phyloP scores from a whole-genome alignment of 2,113 vertebrate genomes.

The Melanerpes formicivorus region DNA sequence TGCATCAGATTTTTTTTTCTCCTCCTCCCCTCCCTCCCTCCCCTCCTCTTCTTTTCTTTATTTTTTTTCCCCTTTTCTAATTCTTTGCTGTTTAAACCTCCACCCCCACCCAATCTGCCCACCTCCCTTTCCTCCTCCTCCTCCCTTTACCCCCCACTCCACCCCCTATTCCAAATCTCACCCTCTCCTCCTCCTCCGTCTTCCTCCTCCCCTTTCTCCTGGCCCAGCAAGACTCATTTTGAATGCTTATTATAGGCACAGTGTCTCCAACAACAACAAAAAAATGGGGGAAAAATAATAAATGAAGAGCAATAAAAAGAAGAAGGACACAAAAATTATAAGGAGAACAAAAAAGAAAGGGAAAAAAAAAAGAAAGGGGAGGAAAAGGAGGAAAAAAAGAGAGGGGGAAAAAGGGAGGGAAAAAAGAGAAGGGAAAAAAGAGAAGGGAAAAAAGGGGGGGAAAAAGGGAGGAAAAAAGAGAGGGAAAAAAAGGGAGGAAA shows the following conservation, averaged over 20 bases:
- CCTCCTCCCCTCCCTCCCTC: too few species aligned
- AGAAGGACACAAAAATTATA: neutral
- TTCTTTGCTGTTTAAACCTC: constrained; percentile 85
- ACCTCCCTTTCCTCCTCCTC: constrained; percentile 31
- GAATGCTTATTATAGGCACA: constrained; percentile 83
- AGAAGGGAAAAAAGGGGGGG: too few species aligned
- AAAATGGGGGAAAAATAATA: neutral
- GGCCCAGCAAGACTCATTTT: constrained; percentile 82
- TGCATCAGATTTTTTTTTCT: constrained; percentile 87
- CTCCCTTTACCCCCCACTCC: neutral
- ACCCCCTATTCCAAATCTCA: constrained; percentile 8
- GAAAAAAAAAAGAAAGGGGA: too few species aligned
- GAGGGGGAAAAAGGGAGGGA: neutral
- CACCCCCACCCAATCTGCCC: constrained; percentile 1
- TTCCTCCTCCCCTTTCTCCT: constrained; percentile 56
- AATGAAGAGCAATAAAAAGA: neutral
- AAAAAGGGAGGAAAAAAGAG: neutral
- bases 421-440: too few species aligned
- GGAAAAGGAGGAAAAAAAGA: neutral
- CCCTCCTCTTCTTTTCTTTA: neutral
- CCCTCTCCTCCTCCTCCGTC: constrained; percentile 44
- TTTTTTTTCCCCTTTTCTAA: constrained; percentile 22
- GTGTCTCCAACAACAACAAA: constrained; percentile 48
- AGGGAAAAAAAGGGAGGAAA: too few species aligned
- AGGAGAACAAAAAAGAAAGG: too few species aligned